Conservation (phyloP, 2,113 vertebrate genomes). For the Erythrocebus patas region DNA sequence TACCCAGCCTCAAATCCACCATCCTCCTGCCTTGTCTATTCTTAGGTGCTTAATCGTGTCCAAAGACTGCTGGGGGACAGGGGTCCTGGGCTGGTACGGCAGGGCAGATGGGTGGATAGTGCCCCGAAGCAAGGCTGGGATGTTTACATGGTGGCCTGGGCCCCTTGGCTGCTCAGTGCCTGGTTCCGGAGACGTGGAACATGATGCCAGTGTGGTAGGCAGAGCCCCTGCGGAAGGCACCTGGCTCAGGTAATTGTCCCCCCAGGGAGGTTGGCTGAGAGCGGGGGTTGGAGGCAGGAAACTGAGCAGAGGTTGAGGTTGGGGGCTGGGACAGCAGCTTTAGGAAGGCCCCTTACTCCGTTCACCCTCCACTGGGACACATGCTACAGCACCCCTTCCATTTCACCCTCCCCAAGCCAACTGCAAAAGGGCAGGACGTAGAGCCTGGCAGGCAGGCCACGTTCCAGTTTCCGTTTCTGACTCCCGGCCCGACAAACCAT, state of each 20-base stretch:
- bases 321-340: conserved; percentile 4
- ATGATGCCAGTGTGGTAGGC: not conserved
- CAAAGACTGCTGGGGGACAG: not conserved
- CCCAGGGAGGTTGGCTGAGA: conserved; percentile 54
- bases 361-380: not conserved
- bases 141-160: conserved; percentile 64
- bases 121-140: not conserved
- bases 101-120: not conserved
- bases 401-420: not conserved
- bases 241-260: conserved; percentile 73
- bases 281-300: conserved; percentile 44
- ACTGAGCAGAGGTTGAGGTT: not conserved
- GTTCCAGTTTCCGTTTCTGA: not conserved
- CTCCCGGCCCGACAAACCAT: not conserved
- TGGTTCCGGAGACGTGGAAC: conserved; percentile 54
- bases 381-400: not conserved
- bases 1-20: too few species aligned
- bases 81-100: not conserved
- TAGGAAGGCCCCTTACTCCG: not conserved
- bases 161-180: conserved; percentile 63
- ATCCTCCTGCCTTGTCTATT: not conserved
- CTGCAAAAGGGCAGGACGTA: not conserved
- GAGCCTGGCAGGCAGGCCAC: not conserved
- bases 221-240: conserved; percentile 64
- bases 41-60: not conserved